These are phyloP conservation scores for Epinephelus moara DNA, from an alignment of 2,113 vertebrate species.

Conservation along the genomic window DNA sequence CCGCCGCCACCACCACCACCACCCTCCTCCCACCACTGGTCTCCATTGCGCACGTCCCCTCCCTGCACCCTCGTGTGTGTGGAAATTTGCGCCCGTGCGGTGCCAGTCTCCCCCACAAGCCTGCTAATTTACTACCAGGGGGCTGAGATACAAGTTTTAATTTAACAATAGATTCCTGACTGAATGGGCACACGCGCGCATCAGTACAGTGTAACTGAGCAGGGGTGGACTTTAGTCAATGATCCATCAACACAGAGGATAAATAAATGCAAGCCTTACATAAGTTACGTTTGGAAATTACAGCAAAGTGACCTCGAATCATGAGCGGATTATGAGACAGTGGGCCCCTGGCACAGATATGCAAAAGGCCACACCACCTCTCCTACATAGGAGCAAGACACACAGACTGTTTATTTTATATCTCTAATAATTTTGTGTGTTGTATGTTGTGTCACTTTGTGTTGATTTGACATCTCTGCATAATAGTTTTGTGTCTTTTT, in stretches of 20 bases:
- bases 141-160: slow-evolving; percentile 43
- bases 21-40: neutral
- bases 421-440: no score
- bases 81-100: slow-evolving; percentile 35
- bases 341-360: no score
- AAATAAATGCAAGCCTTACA: slow-evolving; percentile 37
- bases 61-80: slow-evolving; percentile 18
- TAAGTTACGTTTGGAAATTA: slow-evolving; percentile 1
- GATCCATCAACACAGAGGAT: slow-evolving; percentile 53
- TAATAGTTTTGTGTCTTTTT: no score
- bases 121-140: slow-evolving; percentile 62
- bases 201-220: slow-evolving; percentile 23
- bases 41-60: slow-evolving; percentile 23
- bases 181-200: slow-evolving; percentile 32
- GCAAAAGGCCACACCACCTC: no score
- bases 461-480: no score
- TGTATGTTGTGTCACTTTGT: no score
- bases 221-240: slow-evolving; percentile 45
- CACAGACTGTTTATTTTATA: no score
- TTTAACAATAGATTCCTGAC: slow-evolving; percentile 52
- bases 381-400: no score
- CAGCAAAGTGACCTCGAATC: no score
- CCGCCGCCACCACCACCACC: neutral
- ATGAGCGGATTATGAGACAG: no score
- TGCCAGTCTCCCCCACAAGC: slow-evolving; percentile 57